Conservation (phyloP, 2,797 vertebrate species). For the Crotalus adamanteus region DNA sequence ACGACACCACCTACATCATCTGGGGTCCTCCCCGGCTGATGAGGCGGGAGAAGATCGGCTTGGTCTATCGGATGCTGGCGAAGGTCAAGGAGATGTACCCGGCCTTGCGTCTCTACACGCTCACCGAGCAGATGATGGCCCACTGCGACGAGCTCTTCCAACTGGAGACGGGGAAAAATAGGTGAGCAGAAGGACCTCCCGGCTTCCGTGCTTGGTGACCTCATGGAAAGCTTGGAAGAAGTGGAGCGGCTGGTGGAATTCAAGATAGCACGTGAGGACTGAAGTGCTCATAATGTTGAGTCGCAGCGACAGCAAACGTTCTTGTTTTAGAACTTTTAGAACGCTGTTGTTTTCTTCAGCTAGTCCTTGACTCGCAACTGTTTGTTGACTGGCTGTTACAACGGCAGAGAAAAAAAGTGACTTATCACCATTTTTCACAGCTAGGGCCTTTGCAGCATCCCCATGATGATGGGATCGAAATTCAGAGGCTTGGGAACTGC, state of each 20-base stretch:
- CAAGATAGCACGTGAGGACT: background rate
- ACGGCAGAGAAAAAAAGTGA: too few species aligned
- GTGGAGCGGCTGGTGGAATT: background rate
- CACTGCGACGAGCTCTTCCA: conserved; percentile 88
- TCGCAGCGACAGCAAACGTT: too few species aligned
- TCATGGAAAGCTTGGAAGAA: background rate
- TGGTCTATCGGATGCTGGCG: conserved; percentile 76
- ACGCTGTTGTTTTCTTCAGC: too few species aligned
- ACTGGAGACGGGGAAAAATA: conserved; percentile 92
- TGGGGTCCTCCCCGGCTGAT: conserved; percentile 91
- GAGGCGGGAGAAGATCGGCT: conserved; percentile 80
- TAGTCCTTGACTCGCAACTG: too few species aligned
- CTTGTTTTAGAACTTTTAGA: too few species aligned
- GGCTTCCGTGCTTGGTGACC: background rate
- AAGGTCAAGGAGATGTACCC: conserved; percentile 81
- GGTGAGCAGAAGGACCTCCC: conserved; percentile 67
- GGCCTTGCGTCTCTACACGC: conserved; percentile 73
- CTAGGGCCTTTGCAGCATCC: too few species aligned
- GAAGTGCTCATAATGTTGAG: too few species aligned
- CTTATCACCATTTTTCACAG: too few species aligned
- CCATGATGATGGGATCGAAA: too few species aligned
- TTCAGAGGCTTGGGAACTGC: too few species aligned
- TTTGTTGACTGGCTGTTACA: too few species aligned
- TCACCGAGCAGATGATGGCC: conserved; percentile 83
- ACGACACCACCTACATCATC: conserved; percentile 81